Evolutionary conservation across 2,888 invertebrate species (phyloP).

Genomic region (Hedychridium roseum): DNA sequence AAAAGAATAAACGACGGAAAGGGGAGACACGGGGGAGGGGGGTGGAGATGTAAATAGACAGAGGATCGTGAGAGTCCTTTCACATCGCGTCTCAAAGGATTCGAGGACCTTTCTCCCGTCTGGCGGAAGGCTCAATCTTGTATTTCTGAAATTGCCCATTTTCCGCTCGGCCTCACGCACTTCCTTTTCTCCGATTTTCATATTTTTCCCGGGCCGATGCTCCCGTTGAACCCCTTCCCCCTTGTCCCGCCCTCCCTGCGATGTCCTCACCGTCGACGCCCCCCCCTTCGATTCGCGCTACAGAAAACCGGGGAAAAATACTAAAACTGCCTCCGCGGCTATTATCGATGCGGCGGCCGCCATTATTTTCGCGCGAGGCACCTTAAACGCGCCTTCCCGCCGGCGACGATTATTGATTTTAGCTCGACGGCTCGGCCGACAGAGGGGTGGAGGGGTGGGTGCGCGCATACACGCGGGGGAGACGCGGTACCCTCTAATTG

Average conservation of each 20-base stretch:
- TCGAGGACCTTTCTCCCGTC: background rate
- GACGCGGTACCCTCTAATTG: slow-evolving; percentile 31
- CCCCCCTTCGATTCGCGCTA: background rate
- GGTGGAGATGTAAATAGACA: too few relatives aligned
- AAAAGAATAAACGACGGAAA: too few relatives aligned
- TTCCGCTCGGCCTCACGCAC: slow-evolving; percentile 13
- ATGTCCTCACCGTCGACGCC: background rate
- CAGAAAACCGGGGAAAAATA: too few relatives aligned
- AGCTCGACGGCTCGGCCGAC: slow-evolving; percentile 14
- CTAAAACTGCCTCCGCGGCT: too few relatives aligned
- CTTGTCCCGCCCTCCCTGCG: background rate
- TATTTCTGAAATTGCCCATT: slow-evolving; percentile 28
- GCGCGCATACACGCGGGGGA: too few relatives aligned
- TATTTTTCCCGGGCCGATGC: background rate
- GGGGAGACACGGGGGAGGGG: too few relatives aligned
- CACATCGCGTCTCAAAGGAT: slow-evolving; percentile 28
- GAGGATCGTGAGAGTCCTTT: too few relatives aligned
- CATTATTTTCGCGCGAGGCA: slow-evolving; percentile 22
- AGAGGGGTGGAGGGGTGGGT: background rate
- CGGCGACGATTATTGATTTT: slow-evolving; percentile 32
- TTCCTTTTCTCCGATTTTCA: slow-evolving; percentile 13
- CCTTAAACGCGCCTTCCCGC: slow-evolving; percentile 20
- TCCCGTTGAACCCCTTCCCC: background rate
- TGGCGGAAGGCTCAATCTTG: slow-evolving; percentile 12
- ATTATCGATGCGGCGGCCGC: slow-evolving; percentile 22